Conservation (phyloP, 2,113 vertebrate genomes). For the Paedocypris sp. region DNA sequence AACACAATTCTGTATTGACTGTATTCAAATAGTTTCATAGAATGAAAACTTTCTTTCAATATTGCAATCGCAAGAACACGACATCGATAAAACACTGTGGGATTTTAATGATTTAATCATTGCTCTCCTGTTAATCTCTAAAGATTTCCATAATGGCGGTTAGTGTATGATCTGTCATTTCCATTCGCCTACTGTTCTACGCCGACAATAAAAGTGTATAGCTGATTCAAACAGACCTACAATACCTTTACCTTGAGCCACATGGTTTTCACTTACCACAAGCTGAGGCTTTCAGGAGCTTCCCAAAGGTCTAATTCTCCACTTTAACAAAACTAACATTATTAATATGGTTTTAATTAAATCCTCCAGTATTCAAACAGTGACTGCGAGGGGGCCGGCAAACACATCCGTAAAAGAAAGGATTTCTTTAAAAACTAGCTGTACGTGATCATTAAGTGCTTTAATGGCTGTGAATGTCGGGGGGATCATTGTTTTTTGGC, state of each 20-base stretch:
- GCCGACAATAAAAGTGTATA: too few relatives aligned
- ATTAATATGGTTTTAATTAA: conserved; percentile 19
- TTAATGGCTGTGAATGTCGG: conserved; percentile 28
- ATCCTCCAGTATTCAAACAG: not conserved
- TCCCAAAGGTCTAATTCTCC: not conserved
- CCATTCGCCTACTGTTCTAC: too few relatives aligned
- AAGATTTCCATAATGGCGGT: too few relatives aligned
- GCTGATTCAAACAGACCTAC: not conserved
- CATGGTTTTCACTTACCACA: not conserved
- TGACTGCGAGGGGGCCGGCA: not conserved
- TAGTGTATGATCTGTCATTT: too few relatives aligned
- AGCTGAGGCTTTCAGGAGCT: not conserved
- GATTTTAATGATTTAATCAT: too few relatives aligned
- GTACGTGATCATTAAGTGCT: conserved; percentile 36
- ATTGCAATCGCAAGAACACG: too few relatives aligned
- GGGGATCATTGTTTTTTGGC: conserved; percentile 40
- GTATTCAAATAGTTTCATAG: too few relatives aligned
- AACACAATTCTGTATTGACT: too few relatives aligned
- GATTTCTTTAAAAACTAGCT: conserved; percentile 34
- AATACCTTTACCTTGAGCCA: not conserved
- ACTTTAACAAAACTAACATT: conserved; percentile 8
- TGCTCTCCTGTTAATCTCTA: too few relatives aligned
- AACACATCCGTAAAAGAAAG: conserved; percentile 20
- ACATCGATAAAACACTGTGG: too few relatives aligned
- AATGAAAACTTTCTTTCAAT: too few relatives aligned